These are phyloP conservation scores for Gyrodactylus bullatarudis DNA, from an alignment of 1,140 invertebrate species.

Conservation along the genomic window DNA sequence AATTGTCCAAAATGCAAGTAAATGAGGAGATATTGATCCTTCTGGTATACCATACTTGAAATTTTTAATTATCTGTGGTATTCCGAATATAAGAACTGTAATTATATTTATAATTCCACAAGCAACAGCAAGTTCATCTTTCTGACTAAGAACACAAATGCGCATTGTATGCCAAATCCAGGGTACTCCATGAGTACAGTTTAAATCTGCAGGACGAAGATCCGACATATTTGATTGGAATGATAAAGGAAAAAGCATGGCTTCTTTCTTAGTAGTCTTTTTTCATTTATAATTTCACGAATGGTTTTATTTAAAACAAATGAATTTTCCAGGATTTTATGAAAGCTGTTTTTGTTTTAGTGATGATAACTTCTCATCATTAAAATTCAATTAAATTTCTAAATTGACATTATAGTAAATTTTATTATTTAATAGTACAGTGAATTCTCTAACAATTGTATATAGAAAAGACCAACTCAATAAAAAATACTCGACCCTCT, in stretches of 20 bases:
- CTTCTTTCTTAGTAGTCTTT: too few species aligned
- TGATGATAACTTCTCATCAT: too few species aligned
- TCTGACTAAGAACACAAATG: not conserved
- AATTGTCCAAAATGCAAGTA: not conserved
- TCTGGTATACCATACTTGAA: not conserved
- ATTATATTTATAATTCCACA: not conserved
- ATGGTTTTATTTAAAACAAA: too few species aligned
- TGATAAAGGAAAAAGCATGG: not conserved
- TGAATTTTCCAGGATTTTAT: too few species aligned
- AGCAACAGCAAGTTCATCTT: not conserved
- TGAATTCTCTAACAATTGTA: too few species aligned
- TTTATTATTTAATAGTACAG: too few species aligned
- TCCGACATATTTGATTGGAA: not conserved
- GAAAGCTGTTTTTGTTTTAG: too few species aligned
- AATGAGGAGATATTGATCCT: not conserved
- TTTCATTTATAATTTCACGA: too few species aligned
- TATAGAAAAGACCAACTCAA: too few species aligned
- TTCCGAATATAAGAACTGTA: not conserved
- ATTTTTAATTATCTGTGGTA: not conserved
- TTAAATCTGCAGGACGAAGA: not conserved
- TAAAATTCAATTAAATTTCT: too few species aligned
- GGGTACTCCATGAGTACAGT: not conserved
- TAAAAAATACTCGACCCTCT: too few species aligned
- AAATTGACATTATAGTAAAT: too few species aligned
- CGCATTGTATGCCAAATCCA: not conserved